Evolutionary conservation across 1,140 invertebrate species (phyloP), one percentile per base, ranked within the genome.

Genomic region (Papilio polytes): DNA sequence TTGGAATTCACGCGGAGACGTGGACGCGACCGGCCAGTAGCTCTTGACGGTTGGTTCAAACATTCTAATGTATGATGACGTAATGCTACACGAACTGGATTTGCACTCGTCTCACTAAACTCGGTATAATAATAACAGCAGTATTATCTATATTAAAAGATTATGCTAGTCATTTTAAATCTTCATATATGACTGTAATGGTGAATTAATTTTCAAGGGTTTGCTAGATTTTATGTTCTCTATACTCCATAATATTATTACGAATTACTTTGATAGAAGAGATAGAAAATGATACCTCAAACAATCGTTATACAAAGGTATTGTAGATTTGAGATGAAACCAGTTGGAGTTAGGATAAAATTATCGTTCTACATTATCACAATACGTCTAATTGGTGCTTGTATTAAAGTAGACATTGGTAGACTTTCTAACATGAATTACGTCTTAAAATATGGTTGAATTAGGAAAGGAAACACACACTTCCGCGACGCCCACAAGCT

Each of bases 31-130:
- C 84, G 82, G 85, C 84, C 70, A 73, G 72, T 81, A 78, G 53
- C 77, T 85, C 84, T 84, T 85, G 85, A 84, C 85, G 48, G 82
- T 82, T 87, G 90, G 92, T 91, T 94, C 91, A 94, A 92, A 92
- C 92, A 94, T 94, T 94, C 91, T 92, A 94, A 92, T 91, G 89
- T 90, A 92, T 92, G 91, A 92, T 94, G 91, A 92, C 92, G 92
- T 91, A 94, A 94, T 90, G 85, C 87, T 82, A 85, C 85, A 87
- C 85, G 83, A 86, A 92, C 91, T 91, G 91, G 92, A 92, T 93
- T 93, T 92, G 91, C 91, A 93, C 89, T 93, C 91, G 90, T 80
- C 74, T 74, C 72, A 83, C 81, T 85, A 85, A 81, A 80, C 83
- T 78, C 72, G 8, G 51, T 78, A 59, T 56, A 53, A 36, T 76